Evolutionary conservation across 2,888 invertebrate species (phyloP).

Genomic region (Drosophila borborema): DNA sequence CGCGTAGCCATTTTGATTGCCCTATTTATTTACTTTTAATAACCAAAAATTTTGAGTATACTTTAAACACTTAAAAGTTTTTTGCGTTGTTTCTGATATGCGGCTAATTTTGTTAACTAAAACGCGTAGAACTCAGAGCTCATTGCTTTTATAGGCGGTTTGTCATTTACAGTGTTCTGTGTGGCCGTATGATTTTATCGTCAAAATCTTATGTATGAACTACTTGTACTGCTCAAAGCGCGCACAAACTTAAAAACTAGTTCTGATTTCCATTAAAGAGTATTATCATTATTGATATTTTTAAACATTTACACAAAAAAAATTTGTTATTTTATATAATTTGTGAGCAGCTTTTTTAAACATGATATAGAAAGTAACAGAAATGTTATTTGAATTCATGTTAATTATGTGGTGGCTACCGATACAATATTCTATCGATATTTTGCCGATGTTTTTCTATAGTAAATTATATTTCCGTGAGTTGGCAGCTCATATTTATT

Average conservation of each 20-base stretch:
- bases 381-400: slow-evolving; percentile 2
- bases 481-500: slow-evolving; percentile 30
- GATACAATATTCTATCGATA: slow-evolving; percentile 13
- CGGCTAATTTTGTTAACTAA: slow-evolving; percentile 60
- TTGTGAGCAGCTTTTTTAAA: background rate
- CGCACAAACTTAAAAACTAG: background rate
- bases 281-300: background rate
- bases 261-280: background rate
- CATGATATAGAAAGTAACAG: background rate
- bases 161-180: slow-evolving; percentile 11
- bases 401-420: slow-evolving; percentile 6
- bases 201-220: slow-evolving; percentile 5
- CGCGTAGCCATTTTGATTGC: slow-evolving; percentile 83
- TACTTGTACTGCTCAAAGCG: background rate
- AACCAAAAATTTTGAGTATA: slow-evolving; percentile 58
- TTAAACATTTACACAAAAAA: background rate
- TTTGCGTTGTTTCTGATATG: slow-evolving; percentile 19
- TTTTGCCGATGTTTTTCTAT: slow-evolving; percentile 10
- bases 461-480: slow-evolving; percentile 1
- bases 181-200: slow-evolving; percentile 19
- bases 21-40: slow-evolving; percentile 43
- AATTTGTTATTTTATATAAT: background rate
- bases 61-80: slow-evolving; percentile 31
- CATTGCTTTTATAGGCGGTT: slow-evolving; percentile 63
- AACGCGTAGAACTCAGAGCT: slow-evolving; percentile 47